Conservation (phyloP, 2,797 vertebrate species). For the Poeciliopsis paucimaculata region DNA sequence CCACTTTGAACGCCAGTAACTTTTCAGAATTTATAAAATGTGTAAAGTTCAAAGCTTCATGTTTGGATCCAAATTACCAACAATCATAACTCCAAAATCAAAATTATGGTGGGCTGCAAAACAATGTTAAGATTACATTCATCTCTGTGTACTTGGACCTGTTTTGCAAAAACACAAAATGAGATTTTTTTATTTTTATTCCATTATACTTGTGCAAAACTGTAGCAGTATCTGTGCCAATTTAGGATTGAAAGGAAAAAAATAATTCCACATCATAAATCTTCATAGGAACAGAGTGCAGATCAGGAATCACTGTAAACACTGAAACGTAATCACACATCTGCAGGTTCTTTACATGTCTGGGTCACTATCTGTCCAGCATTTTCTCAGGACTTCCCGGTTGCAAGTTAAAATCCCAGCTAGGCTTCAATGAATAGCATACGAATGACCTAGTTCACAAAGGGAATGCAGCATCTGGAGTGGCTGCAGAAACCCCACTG, state of each 20-base stretch:
- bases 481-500: neutral
- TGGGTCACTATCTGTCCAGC: neutral
- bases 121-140: neutral
- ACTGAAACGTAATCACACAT: neutral
- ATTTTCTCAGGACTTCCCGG: neutral
- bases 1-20: neutral
- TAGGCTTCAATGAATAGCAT: neutral
- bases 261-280: neutral
- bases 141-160: neutral
- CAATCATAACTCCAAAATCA: neutral
- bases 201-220: neutral
- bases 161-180: neutral
- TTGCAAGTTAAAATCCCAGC: neutral
- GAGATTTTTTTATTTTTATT: too few relatives aligned
- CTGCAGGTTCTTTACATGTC: neutral
- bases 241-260: neutral
- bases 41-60: neutral
- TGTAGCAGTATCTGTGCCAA: neutral
- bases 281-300: neutral
- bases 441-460: neutral
- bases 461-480: neutral
- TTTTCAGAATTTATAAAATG: neutral
- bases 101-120: neutral
- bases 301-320: neutral
- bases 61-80: neutral